Evolutionary conservation across 2,888 invertebrate species (phyloP), one percentile per base, ranked within the genome.

Genomic region (Protonemura montana): DNA sequence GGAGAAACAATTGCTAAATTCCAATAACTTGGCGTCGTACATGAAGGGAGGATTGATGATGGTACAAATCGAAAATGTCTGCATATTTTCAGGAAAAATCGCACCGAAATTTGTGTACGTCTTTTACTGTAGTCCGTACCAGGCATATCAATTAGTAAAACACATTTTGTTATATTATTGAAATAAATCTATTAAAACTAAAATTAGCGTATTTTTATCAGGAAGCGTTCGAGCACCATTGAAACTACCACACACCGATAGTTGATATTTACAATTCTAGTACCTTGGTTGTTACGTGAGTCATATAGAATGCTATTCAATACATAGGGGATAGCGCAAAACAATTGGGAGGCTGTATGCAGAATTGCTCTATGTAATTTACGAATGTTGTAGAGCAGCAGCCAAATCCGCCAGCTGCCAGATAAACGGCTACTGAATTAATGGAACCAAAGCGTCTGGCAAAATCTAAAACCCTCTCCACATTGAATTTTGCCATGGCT

Each of bases 381-480:
- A 59, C 59, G 59, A 59, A 59, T 59, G 13, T 10, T 59, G 59
- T 21, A 21, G 1, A 21, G 16, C 21, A 59, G 59, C 21, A 21
- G 29, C n/a, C 81, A 29, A 81, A 6, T 21, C 28, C n/a, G 81
- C 81, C 27, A 30, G 81, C 81, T 81, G 81, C 81, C 81, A 81
- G 29, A 81, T 81, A 30, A 81, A 81, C 30, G 81, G 81, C 59
- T 21, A 81, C 81, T 21, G 81, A 81, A 81, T 30, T 81, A 81
- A 81, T 81, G 81, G 81, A 81, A 29, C 81, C 81, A 81, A 81
- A 81, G 30, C 81, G 29, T 81, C 30, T 81, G 81, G 81, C 81
- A 81, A 81, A 78, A 81, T 81, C 81, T 30, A 81, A 81, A 80
- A 29, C 30, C 81, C 80, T 80, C 80, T 59, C 41, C 41, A 41